Evolutionary conservation across 2,888 invertebrate genomes (phyloP).

Genomic region (Mythimna pallens): DNA sequence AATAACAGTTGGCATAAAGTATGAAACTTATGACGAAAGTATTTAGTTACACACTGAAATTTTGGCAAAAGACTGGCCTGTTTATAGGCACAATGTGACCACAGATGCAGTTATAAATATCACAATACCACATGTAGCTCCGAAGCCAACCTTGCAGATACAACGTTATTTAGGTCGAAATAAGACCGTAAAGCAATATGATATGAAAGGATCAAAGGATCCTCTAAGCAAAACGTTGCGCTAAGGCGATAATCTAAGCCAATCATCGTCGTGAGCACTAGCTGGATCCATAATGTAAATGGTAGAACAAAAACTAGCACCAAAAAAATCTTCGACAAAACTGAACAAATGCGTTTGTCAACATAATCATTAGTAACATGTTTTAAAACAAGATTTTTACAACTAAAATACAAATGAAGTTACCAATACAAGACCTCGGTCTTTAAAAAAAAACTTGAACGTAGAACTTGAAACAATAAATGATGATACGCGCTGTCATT

Average conservation of each 20-base stretch:
- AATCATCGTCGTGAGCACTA: no score
- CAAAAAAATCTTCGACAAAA: neutral
- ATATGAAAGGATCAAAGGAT: neutral
- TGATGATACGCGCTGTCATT: no score
- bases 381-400: no score
- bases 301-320: no score
- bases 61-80: slow-evolving; percentile 11
- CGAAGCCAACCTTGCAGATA: slow-evolving; percentile 30
- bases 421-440: no score
- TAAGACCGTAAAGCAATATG: slow-evolving; percentile 16
- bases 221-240: neutral
- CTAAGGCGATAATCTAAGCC: neutral
- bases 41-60: neutral
- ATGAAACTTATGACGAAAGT: neutral
- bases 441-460: no score
- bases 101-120: slow-evolving; percentile 41
- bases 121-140: slow-evolving; percentile 39
- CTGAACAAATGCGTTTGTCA: no score
- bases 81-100: slow-evolving; percentile 9
- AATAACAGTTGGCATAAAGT: slow-evolving; percentile 9
- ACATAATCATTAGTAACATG: no score
- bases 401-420: no score
- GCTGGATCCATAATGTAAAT: neutral
- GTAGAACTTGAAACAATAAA: no score
- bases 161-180: slow-evolving; percentile 40